A percentile compares a stretch with the other conserved stretches of the same genome.
These are phyloP conservation scores for Myotis vivesi DNA, from an alignment of 2,797 vertebrate species.

Conservation along the genomic window DNA sequence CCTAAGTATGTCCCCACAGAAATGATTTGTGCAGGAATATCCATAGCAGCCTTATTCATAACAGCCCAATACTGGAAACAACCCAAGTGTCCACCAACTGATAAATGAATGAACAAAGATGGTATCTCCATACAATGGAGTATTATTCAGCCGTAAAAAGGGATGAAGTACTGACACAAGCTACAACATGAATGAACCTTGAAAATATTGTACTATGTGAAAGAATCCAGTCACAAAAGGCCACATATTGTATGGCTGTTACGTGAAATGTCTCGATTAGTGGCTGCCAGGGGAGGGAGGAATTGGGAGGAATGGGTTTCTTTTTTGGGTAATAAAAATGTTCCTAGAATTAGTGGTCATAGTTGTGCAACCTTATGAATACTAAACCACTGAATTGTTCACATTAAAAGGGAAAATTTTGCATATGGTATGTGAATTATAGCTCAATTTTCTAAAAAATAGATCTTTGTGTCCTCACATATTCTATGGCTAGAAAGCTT, in stretches of 20 bases:
- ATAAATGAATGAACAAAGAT: constrained; percentile 11
- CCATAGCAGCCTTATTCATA: not conserved
- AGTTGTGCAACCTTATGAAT: not conserved
- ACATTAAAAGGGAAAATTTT: constrained; percentile 25
- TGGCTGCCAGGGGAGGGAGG: not conserved
- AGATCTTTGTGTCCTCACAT: not conserved
- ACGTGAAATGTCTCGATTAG: not conserved
- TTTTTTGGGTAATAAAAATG: not conserved
- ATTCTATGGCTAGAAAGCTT: not conserved
- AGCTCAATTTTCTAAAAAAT: constrained; percentile 8
- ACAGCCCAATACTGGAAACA: not conserved
- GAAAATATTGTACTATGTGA: not conserved
- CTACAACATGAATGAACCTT: not conserved
- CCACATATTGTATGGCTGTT: not conserved
- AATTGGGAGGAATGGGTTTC: not conserved
- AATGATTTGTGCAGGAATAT: not conserved
- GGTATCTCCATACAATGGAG: not conserved
- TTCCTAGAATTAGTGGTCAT: not conserved
- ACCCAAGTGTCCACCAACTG: not conserved
- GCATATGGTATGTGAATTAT: not conserved
- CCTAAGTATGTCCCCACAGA: not conserved
- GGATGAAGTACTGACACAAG: not conserved
- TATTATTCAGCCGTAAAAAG: not conserved
- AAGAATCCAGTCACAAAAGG: not conserved
- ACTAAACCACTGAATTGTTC: not conserved